Base-by-base conservation (phyloP, 2,888 invertebrate species). In the Orthosia gothica region DNA sequence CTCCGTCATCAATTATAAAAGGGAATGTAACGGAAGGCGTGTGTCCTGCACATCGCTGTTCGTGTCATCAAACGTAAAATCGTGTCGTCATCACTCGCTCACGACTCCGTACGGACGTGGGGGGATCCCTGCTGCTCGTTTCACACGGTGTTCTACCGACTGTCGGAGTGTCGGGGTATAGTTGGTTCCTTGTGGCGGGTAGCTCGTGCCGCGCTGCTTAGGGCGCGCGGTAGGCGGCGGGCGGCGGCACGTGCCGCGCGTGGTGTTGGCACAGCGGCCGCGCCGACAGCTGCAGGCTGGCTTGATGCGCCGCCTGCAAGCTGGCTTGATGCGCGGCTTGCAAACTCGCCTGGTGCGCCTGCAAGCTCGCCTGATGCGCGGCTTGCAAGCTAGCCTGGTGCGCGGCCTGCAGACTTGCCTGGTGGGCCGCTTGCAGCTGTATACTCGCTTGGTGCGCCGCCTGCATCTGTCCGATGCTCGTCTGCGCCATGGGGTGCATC, bases 201-300 rank as follows among this genome's bases (percentile, higher is more conserved):
- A 11, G 26, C 9, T 16, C 3, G 16, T 20, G 62, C 57, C 15
- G 58, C 2, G 20, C 32, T 20, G 72, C 47, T 23, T 70, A 82
- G 67, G 88, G 88, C 85, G 90, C 87, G 81, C 90, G 89, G 88
- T 91, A 90, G 52, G 88, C 73, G 82, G 88, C 82, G 84, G 88
- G 76, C 86, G 89, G 89, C 85, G 89, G 88, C 84, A 86, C 87
- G 86, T 84, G 91, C 50, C 91, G 87, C 82, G 89, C 90, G 89
- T 93, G 93, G 83, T 93, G 93, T 80, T 91, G 93, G 85, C 94
- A 94, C 87, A 90, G 87, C 84, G 91, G 89, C 16, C 91, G 89
- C 83, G 89, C 81, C 32, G 83, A 61, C 71, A 84, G 82, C 68
- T 40, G 77, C 81, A 62, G 79, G 65, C 67, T 54, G 15, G 76